Evolutionary conservation across 2,113 vertebrate genomes (phyloP).

Genomic region (Hippotragus niger): DNA sequence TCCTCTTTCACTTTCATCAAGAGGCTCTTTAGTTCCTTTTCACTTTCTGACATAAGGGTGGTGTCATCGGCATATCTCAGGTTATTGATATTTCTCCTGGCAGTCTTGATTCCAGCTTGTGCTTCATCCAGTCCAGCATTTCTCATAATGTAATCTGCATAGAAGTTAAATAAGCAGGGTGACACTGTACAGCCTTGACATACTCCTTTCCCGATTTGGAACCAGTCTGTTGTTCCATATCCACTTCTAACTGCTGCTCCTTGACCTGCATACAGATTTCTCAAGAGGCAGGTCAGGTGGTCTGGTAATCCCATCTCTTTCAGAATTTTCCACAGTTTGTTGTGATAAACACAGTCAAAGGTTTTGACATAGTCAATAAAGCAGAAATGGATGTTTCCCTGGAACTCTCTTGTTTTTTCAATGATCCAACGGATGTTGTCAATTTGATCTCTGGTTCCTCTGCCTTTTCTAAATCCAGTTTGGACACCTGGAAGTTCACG

Average conservation of each 20-base stretch:
- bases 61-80: neutral
- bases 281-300: neutral
- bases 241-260: neutral
- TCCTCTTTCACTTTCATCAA: neutral
- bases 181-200: neutral
- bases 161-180: neutral
- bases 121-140: neutral
- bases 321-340: neutral
- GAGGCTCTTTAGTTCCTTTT: neutral
- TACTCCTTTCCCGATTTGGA: neutral
- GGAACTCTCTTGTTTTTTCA: neutral
- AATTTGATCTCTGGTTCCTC: neutral
- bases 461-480: neutral
- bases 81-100: neutral
- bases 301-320: neutral
- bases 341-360: neutral
- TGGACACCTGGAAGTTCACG: neutral
- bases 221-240: neutral
- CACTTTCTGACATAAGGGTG: neutral
- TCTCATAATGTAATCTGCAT: neutral
- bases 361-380: neutral
- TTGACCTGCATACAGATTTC: neutral
- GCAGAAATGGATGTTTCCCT: neutral
- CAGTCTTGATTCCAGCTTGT: neutral
- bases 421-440: neutral